Percentiles rank a stretch among this genome's conserved stretches.
Evolutionary conservation across 2,113 vertebrate genomes (phyloP).

Genomic region (Orthochromis indermauri): DNA sequence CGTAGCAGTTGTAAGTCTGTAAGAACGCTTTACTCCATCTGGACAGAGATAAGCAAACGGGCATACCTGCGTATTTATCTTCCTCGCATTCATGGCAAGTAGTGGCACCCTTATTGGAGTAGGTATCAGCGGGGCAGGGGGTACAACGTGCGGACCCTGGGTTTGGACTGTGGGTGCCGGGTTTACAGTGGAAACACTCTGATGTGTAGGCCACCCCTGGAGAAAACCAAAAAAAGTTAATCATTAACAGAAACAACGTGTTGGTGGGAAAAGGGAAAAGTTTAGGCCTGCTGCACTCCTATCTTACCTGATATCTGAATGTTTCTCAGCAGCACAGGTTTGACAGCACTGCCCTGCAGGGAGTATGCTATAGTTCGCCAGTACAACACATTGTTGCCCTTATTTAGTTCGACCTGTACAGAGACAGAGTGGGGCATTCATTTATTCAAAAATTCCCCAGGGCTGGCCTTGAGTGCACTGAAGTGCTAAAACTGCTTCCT

Average conservation of each 20-base stretch:
- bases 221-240: not conserved
- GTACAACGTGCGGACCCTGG: constrained; percentile 77
- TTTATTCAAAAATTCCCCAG: not conserved
- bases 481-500: not conserved
- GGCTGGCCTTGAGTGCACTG: not conserved
- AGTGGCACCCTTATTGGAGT: constrained; percentile 82
- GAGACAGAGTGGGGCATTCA: not conserved
- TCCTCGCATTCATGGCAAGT: constrained; percentile 79
- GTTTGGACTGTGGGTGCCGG: constrained; percentile 78
- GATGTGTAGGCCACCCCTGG: constrained; percentile 91
- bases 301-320: constrained; percentile 83
- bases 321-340: constrained; percentile 85
- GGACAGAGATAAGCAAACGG: not conserved
- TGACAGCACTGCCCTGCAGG: constrained; percentile 68
- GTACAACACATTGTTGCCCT: constrained; percentile 88
- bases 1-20: not conserved
- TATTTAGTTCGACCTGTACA: constrained; percentile 76
- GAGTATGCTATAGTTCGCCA: constrained; percentile 85
- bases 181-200: constrained; percentile 94
- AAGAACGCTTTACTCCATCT: not conserved
- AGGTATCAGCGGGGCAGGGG: constrained; percentile 76
- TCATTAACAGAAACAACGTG: not conserved
- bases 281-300: not conserved
- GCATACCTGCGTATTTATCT: constrained; percentile 78
- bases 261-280: not conserved